A percentile compares a stretch with the other conserved stretches of the same genome.
Conservation (phyloP, 2,113 vertebrate genomes). For the Colossoma macropomum region DNA sequence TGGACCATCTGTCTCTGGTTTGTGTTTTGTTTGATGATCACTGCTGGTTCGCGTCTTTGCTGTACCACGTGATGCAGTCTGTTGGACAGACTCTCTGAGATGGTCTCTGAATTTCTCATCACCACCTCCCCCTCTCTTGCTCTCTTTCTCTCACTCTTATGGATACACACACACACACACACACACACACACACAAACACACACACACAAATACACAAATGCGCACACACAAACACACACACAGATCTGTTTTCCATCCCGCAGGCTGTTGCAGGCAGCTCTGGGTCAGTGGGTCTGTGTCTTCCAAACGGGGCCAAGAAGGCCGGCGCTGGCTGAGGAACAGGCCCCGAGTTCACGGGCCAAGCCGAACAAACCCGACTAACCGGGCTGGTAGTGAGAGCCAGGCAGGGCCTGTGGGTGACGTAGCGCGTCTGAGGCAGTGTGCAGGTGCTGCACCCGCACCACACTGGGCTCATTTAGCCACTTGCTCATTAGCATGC, state of each 20-base stretch:
- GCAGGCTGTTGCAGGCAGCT: slow-evolving; percentile 20
- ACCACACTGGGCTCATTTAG: slow-evolving; percentile 73
- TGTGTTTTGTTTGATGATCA: slow-evolving; percentile 42
- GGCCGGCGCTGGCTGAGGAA: neutral
- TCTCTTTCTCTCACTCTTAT: neutral
- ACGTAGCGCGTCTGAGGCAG: slow-evolving; percentile 45
- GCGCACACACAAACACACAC: neutral
- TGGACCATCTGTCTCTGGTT: slow-evolving; percentile 31
- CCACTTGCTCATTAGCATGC: slow-evolving; percentile 67
- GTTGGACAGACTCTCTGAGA: slow-evolving; percentile 41
- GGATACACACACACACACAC: neutral
- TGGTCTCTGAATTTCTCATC: slow-evolving; percentile 39
- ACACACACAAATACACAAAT: neutral
- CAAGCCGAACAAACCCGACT: neutral
- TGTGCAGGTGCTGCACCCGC: slow-evolving; percentile 69
- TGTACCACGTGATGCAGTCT: slow-evolving; percentile 23
- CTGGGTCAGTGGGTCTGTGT: slow-evolving; percentile 47
- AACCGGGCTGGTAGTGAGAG: slow-evolving; percentile 9
- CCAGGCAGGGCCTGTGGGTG: slow-evolving; percentile 43
- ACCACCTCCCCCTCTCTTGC: neutral
- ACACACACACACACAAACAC: neutral
- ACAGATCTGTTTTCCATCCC: slow-evolving; percentile 51
- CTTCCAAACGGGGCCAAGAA: slow-evolving; percentile 7
- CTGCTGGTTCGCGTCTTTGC: slow-evolving; percentile 9
- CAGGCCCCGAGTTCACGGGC: slow-evolving; percentile 20